Conservation (phyloP, 2,888 invertebrate genomes). For the Glyphotaelius pellucidus region DNA sequence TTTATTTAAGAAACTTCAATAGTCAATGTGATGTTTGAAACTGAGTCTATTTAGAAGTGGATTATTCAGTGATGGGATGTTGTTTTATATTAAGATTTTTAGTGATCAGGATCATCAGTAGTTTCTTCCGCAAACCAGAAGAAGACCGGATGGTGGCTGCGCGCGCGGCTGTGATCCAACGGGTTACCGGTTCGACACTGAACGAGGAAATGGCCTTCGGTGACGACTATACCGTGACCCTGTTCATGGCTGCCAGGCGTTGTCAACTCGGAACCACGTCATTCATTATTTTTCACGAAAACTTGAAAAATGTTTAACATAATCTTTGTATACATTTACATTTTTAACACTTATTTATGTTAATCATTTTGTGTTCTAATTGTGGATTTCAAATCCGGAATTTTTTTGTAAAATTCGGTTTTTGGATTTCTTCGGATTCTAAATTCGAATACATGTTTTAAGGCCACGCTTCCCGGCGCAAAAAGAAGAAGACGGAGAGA, state of each 20-base stretch:
- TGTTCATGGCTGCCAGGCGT: neutral
- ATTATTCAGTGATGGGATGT: neutral
- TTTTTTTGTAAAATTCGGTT: too few species aligned
- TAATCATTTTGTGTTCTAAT: too few species aligned
- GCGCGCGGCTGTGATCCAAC: neutral
- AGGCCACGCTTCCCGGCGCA: too few species aligned
- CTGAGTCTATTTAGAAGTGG: neutral
- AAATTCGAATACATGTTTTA: too few species aligned
- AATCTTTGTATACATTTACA: too few species aligned
- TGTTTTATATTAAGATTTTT: neutral
- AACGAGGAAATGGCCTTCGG: constrained; percentile 6
- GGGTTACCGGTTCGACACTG: constrained; percentile 14
- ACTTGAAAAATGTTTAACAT: too few species aligned
- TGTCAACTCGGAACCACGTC: neutral
- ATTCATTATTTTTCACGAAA: neutral
- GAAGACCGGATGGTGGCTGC: neutral
- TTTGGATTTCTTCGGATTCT: too few species aligned
- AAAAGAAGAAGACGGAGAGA: too few species aligned
- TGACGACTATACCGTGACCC: neutral
- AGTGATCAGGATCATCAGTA: neutral
- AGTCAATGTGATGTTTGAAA: neutral
- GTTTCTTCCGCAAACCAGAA: neutral
- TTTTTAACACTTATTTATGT: too few species aligned
- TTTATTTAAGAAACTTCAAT: neutral
- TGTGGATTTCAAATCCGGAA: too few species aligned